Percentiles rank a stretch among this genome's conserved stretches.
phyloP scores from a whole-genome alignment of 2,888 invertebrate genomes.

The Spatulosminthurus flaviceps region DNA sequence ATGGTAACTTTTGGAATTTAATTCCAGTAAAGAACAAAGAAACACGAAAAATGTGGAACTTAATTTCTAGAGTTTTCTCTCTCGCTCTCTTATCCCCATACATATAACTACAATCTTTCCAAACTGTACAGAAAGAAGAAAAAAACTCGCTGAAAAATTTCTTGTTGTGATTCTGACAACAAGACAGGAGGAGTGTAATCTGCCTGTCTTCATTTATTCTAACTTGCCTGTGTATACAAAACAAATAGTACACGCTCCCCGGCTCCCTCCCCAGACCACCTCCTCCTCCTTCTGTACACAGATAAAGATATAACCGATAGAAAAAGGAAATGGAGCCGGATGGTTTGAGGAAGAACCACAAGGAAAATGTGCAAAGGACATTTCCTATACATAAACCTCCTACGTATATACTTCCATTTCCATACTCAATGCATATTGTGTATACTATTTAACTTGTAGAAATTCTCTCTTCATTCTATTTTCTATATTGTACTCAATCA shows the following conservation, averaged over 20 bases:
- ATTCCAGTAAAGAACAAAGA: not conserved
- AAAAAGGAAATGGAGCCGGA: slow-evolving; percentile 4
- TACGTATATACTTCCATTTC: not conserved
- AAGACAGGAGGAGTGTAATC: not conserved
- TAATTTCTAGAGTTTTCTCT: not conserved
- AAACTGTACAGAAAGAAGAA: no score
- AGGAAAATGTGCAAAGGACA: no score
- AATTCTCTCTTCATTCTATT: no score
- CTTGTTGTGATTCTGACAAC: slow-evolving; percentile 13
- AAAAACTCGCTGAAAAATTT: not conserved
- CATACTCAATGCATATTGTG: no score
- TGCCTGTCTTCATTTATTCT: slow-evolving; percentile 13
- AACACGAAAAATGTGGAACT: slow-evolving; percentile 5
- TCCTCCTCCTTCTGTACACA: not conserved
- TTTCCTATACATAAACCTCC: no score
- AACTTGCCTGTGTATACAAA: not conserved
- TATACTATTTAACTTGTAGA: no score
- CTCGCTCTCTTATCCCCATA: no score
- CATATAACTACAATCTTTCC: not conserved
- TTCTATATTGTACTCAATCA: no score
- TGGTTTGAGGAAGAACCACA: not conserved
- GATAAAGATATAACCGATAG: not conserved
- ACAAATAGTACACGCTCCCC: no score
- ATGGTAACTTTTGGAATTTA: slow-evolving; percentile 8
- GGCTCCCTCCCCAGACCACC: no score